Base-by-base conservation (phyloP, 23 tunicate genomes). In the Styela clava region DNA sequence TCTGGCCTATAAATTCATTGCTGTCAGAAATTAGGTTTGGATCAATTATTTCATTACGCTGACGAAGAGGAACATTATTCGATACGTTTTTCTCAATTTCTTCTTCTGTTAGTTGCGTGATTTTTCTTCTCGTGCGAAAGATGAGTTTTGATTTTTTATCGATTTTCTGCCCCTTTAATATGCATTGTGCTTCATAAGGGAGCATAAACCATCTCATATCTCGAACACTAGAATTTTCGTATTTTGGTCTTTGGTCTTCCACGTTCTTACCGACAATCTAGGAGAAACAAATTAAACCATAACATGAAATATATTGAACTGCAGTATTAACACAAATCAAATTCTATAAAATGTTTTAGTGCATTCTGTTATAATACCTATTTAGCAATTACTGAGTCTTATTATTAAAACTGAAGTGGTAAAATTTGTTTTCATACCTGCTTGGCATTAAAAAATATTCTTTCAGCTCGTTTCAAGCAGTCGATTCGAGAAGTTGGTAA, bases 191-290 rank as follows among this genome's bases (percentile, higher is more conserved):
- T 80, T 96, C 99, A 7, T 89, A 91, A 1, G 99, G 99, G 2
- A 96, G 74, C 69, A 91, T 82, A 62, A 96, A 96, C 99, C 99
- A 96, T 22, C 97, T 35, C 21, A 96, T 69, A 63, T 88, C 78
- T 21, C 35, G 33, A 16, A 85, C 86, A 24, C 24, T 44, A 18
- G 83, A 3, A 51, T 87, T 78, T 31, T 31, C 23, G 76, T 83
- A 93, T 86, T 82, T 87, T 31, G 64, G 21, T 32, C 35, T 44
- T 51, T 93, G 86, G 62, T 93, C 83, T 7, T 88, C 82, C 19
- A 64, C 27, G 25, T 64, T 64, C 0, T 32, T 64, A 0, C 52
- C 73, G 34, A 32, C 26, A 21, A 64, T 2, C 73, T 64, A n/a
- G n/a, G n/a, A n/a, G n/a, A n/a, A n/a, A n/a, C n/a, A n/a, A n/a